Conservation (phyloP, 1,140 invertebrate species). For the Pomacea maculata region DNA sequence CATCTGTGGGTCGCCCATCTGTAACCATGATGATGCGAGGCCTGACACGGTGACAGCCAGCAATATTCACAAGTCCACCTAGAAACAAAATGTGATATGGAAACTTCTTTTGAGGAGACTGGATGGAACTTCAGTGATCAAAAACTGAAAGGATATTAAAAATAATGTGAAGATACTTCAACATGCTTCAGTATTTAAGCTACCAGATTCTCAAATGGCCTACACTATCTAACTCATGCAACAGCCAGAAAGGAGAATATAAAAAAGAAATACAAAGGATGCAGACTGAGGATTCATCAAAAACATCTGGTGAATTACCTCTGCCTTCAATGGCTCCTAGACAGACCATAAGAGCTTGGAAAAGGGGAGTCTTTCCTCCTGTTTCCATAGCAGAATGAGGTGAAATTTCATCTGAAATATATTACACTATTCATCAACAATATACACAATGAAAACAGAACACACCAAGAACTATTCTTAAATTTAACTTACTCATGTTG, state of each 20-base stretch:
- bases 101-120: no score
- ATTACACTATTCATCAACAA: not conserved
- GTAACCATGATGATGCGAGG: conserved; percentile 20
- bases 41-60: conserved; percentile 15
- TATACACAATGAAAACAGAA: not conserved
- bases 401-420: conserved; percentile 4
- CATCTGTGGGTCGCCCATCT: conserved; percentile 18
- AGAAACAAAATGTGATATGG: not conserved
- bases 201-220: no score
- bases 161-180: no score
- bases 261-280: no score
- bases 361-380: conserved; percentile 17
- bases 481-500: not conserved
- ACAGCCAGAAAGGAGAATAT: no score
- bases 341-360: conserved; percentile 22
- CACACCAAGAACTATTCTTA: not conserved
- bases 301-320: not conserved
- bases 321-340: conserved; percentile 23
- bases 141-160: no score
- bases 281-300: not conserved
- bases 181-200: no score
- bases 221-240: no score
- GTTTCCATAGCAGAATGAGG: not conserved
- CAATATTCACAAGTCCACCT: conserved; percentile 24
- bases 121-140: no score